Evolutionary conservation across 2,113 vertebrate genomes (phyloP).

Genomic region (Xiphophorus hellerii): DNA sequence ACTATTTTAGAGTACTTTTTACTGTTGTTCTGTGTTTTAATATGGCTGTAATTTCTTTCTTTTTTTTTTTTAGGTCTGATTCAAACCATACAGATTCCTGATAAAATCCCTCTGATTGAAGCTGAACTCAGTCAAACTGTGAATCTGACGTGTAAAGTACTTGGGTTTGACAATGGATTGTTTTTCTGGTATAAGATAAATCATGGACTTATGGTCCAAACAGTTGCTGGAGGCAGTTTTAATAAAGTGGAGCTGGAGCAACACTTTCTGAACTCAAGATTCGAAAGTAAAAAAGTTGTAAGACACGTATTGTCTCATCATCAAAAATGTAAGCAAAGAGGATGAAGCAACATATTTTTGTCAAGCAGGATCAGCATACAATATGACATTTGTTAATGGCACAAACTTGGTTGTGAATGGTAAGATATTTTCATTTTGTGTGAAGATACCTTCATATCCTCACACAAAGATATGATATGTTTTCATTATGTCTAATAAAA

Average conservation of each 20-base stretch:
- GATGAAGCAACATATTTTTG: conserved; percentile 62
- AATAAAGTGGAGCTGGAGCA: rapidly evolving
- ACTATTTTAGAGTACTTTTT: not conserved
- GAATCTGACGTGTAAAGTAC: conserved; percentile 18
- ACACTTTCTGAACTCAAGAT: conserved; percentile 16
- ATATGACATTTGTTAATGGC: rapidly evolving
- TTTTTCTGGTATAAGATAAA: conserved; percentile 48
- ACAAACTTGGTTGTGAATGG: conserved; percentile 48
- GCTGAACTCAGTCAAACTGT: conserved; percentile 27
- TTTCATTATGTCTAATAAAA: too few species aligned
- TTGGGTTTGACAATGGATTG: rapidly evolving
- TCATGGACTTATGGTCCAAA: conserved; percentile 37
- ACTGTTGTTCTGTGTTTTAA: not conserved
- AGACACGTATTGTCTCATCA: not conserved
- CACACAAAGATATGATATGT: too few species aligned
- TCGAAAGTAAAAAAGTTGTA: rapidly evolving
- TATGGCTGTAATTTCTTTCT: conserved; percentile 9
- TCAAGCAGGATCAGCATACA: conserved; percentile 18
- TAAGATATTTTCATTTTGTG: conserved; percentile 22
- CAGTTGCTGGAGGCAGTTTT: not conserved
- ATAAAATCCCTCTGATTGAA: conserved; percentile 15
- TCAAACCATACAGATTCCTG: not conserved
- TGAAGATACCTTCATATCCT: too few species aligned
- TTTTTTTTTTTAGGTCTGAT: conserved; percentile 13
- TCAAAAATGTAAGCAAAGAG: conserved; percentile 52